These are phyloP conservation scores for Smutsia gigantea DNA, from an alignment of 2,797 vertebrate genomes.

Conservation along the genomic window DNA sequence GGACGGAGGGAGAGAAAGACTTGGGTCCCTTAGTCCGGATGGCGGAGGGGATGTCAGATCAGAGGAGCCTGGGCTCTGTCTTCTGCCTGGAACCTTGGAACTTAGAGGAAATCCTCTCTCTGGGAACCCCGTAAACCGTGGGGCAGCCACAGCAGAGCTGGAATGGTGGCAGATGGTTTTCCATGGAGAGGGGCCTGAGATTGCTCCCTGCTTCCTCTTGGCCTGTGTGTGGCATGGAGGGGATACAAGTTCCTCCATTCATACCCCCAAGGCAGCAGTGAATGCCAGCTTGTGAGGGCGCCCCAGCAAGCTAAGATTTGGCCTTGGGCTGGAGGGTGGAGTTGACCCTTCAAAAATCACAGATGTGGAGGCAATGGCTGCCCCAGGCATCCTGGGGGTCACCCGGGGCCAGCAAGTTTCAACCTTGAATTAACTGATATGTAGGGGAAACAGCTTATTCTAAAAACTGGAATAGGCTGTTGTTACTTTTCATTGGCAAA, in stretches of 20 bases:
- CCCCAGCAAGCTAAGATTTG: neutral
- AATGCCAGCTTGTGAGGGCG: neutral
- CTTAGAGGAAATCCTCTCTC: neutral
- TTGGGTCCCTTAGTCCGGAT: neutral
- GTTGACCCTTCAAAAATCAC: neutral
- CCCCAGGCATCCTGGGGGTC: neutral
- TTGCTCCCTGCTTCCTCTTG: neutral
- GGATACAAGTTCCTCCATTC: neutral
- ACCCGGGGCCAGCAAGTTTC: neutral
- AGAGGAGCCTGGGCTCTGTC: neutral
- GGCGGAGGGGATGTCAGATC: neutral
- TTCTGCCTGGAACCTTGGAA: neutral
- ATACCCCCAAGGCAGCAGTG: neutral
- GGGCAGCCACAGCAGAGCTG: neutral
- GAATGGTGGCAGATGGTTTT: neutral
- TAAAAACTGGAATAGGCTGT: slow-evolving; percentile 42
- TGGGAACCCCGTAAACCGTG: neutral
- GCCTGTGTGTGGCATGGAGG: neutral
- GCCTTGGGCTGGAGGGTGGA: neutral
- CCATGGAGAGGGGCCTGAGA: neutral
- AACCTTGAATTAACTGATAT: slow-evolving; percentile 41
- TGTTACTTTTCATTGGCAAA: slow-evolving; percentile 20
- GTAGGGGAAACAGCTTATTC: slow-evolving; percentile 55
- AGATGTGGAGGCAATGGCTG: neutral
- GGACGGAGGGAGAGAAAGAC: neutral